Conservation (phyloP, 2,113 vertebrate species). For the Gracilinanus agilis region DNA sequence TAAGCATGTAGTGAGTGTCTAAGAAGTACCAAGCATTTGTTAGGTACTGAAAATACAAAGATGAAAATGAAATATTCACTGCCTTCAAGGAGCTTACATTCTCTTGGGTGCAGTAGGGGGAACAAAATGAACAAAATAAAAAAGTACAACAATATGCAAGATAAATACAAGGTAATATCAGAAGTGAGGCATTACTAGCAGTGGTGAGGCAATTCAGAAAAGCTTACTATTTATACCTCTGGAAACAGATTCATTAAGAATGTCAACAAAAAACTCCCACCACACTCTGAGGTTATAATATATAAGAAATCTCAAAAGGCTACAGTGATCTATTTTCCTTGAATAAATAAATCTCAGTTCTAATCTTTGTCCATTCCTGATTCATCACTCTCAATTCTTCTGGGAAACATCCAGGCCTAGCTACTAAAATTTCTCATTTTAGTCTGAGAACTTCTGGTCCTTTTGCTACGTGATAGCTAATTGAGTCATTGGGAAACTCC, state of each 20-base stretch:
- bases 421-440: neutral
- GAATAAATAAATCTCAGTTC: neutral
- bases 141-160: neutral
- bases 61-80: too few species aligned
- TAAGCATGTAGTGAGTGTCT: too few species aligned
- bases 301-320: neutral
- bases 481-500: neutral
- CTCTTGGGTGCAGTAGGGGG: too few species aligned
- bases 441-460: neutral
- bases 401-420: neutral
- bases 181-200: neutral
- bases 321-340: neutral
- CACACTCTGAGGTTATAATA: neutral
- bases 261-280: neutral
- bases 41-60: too few species aligned
- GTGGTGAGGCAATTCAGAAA: neutral
- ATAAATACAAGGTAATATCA: neutral
- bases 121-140: too few species aligned
- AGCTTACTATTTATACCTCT: neutral
- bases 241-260: neutral
- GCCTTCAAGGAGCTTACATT: too few species aligned
- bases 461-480: neutral
- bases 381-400: neutral
- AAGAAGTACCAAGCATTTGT: too few species aligned
- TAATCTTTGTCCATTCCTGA: neutral